Evolutionary conservation across 1,140 invertebrate species (phyloP), one percentile per base, ranked within the genome.

Genomic region (Pogonus chalceus): DNA sequence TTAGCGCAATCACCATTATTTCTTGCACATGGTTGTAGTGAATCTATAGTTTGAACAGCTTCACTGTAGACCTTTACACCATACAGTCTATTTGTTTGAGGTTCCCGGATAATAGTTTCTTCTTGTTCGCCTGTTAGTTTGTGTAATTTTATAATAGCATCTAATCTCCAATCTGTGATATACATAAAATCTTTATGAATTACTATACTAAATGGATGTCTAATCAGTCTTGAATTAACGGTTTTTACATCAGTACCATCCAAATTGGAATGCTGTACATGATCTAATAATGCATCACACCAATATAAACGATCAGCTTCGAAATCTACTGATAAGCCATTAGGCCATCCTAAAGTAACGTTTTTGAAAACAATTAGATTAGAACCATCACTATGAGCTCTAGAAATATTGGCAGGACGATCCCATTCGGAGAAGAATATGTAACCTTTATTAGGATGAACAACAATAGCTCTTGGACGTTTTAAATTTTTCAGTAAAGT

Each of bases 381-480:
- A 1, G 79, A 84, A 0, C 92, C 94, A 67, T 98, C 94, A 0
- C 90, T 83, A 55, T 89, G 84, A 0, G 90, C 90, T 58, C 93
- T 74, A 50, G 90, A 94, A 31, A 98, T 97, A 64, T 96, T 96
- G 0, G 94, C 94, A 0, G 94, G 94, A 14, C 94, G 77, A 67
- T 96, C 92, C 89, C 93, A 96, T 69, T 96, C 93, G 0, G 92
- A 95, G 71, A 92, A 98, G 72, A 95, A 97, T 43, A 94, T 85
- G 61, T 76, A 92, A 49, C 95, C 96, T 66, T 85, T 86, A 61
- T 96, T 93, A 0, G 96, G 94, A 75, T 98, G 93, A 0, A 97
- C 89, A 0, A 96, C 94, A 53, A 99, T 94, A 9, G 93, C 94
- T 58, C 95, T 75, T 0, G 95, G 94, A 58, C 92, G 75, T 69